Evolutionary conservation across 2,888 invertebrate species (phyloP), one percentile per base, ranked within the genome.

Genomic region (Spilarctia lutea): DNA sequence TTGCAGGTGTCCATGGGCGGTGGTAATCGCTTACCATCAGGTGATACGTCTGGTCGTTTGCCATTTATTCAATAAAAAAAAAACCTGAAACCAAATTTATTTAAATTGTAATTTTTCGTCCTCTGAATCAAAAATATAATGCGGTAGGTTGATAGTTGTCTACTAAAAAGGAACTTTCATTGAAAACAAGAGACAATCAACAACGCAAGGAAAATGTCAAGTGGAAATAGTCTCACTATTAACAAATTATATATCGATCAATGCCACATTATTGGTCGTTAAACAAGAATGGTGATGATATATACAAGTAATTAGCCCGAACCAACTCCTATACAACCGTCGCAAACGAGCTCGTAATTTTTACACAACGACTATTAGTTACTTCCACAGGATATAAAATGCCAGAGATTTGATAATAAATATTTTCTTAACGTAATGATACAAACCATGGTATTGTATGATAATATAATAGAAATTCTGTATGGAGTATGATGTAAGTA

Each of bases 331-430:
- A 71, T 70, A 66, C 42, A 75, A 75, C 73, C 76, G 73, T 71
- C 35, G 71, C 77, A 72, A 79, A 82, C 71, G 75, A 77, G 75
- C 74, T 48, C 75, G 75, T 83, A 84, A 81, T 74, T 81, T 83
- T 77, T 81, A 82, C 78, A 75, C 75, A 72, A 77, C 73, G 48
- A 73, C 66, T 75, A 74, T 68, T 52, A 72, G 67, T n/a, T 45
- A 60, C 68, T 71, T 56, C 74, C 60, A 68, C 63, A 48, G 48
- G n/a, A 33, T 70, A 73, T 75, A 68, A 72, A 76, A 75, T 67
- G 66, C 56, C 20, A 72, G 69, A 52, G 72, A 74, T 72, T 72
- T 73, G 48, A 73, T 79, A 60, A 56, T 35, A 63, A 63, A 42
- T 65, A 33, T 68, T 77, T 74, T 76, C 71, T 74, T 39, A 65